Evolutionary conservation across 1,140 invertebrate species (phyloP), one percentile per base, ranked within the genome.

Genomic region (Saxidomus purpurata): DNA sequence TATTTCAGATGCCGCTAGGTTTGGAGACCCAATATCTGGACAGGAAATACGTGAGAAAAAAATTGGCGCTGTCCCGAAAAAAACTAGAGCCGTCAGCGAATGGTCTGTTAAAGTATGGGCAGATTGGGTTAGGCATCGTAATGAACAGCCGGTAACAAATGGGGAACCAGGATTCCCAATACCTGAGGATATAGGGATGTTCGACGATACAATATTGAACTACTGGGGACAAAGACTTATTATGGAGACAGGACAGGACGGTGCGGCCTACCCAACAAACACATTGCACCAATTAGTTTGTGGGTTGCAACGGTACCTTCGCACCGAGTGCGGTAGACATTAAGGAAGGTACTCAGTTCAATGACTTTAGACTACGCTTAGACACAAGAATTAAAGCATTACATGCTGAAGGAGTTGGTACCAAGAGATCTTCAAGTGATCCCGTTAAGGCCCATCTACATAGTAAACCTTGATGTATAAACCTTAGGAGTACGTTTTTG

Each of bases 201-300:
- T 31, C 2, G 17, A 40, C n/a, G 55, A 63, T 43, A 55, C 1
- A 1, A 25, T 82, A 28, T 0, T 82, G 13, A 63, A 82, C 34
- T 82, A 61, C 31, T 82, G 80, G 80, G 80, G 76, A 8, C 80
- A 82, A 31, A 47, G 55, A 11, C 63, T 82, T 52, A 34, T 82
- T 1, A 82, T 36, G 28, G 80, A 82, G 22, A 82, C 55, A 61
- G 36, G 80, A 19, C 80, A 82, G 25, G 80, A 82, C 34, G 80
- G 80, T 0, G 22, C 2, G 8, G 55, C 61, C 22, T 63, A 82
- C 34, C 80, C 80, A 38, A 52, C 80, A 9, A 82, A 61, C 34
- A 82, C 52, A 2, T 31, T 82, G 9, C 28, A 34, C 2, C 52
- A 82, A 19, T 6, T 82, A 36, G 55, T 82, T n/a, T 38, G 80